Evolutionary conservation across 2,797 vertebrate genomes (phyloP).

Genomic region (Etheostoma perlongum): DNA sequence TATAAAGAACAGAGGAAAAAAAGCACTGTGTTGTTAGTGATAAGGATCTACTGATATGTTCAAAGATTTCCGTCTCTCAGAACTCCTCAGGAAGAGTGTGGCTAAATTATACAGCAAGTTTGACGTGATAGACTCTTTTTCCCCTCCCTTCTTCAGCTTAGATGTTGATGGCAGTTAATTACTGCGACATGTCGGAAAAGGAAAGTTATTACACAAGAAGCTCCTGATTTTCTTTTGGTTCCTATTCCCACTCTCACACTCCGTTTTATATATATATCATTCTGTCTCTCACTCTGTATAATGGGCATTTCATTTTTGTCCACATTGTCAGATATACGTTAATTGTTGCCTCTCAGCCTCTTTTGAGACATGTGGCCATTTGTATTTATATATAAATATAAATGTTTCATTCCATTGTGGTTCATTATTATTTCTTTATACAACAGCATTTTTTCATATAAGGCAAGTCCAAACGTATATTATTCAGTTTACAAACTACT

Average conservation of each 20-base stretch:
- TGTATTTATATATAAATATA: conserved; percentile 31
- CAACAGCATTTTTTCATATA: conserved; percentile 42
- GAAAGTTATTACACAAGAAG: conserved; percentile 48
- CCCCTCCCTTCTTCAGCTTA: conserved; percentile 52
- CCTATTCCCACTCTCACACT: conserved; percentile 11
- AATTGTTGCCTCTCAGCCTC: conserved; percentile 76
- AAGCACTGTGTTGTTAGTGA: conserved; percentile 51
- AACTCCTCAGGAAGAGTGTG: conserved; percentile 55
- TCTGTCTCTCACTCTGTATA: conserved; percentile 17
- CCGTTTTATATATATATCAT: not conserved
- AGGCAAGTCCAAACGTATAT: not conserved
- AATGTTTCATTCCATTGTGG: conserved; percentile 13
- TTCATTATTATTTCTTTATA: conserved; percentile 67
- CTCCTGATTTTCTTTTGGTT: conserved; percentile 47
- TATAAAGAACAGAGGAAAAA: conserved; percentile 32
- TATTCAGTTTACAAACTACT: not conserved
- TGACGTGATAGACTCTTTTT: conserved; percentile 52
- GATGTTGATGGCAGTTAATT: conserved; percentile 79
- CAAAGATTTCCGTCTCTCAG: conserved; percentile 64
- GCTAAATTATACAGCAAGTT: conserved; percentile 56
- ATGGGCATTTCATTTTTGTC: conserved; percentile 50
- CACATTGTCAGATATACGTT: conserved; percentile 65
- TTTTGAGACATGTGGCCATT: conserved; percentile 62
- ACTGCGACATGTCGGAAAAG: conserved; percentile 61
- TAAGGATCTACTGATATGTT: conserved; percentile 67